Percentiles rank a stretch among this genome's conserved stretches.
These are phyloP conservation scores for Dufourea novaeangliae DNA, from an alignment of 1,140 invertebrate genomes.

Conservation along the genomic window DNA sequence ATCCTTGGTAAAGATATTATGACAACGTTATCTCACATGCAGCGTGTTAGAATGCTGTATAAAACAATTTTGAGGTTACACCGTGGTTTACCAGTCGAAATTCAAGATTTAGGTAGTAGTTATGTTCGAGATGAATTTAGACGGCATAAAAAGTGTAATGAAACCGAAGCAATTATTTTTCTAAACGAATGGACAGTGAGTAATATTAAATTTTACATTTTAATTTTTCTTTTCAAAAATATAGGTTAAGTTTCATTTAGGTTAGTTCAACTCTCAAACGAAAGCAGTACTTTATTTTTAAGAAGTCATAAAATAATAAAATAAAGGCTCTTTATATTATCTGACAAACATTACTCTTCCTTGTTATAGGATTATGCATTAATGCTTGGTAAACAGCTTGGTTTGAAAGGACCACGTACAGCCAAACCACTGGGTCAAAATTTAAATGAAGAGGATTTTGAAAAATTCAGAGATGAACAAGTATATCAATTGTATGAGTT, in stretches of 20 bases:
- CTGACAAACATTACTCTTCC: not conserved
- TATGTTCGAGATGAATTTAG: conserved; percentile 95
- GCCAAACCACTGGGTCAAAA: conserved; percentile 83
- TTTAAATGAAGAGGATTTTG: conserved; percentile 84
- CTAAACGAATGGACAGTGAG: conserved; percentile 95
- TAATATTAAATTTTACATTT: conserved; percentile 41
- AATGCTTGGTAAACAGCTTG: conserved; percentile 87
- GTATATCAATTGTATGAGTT: conserved; percentile 91
- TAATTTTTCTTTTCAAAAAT: not conserved
- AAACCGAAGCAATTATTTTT: conserved; percentile 88
- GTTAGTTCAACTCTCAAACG: not conserved
- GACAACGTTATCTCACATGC: conserved; percentile 81
- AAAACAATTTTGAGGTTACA: conserved; percentile 94
- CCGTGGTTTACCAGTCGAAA: conserved; percentile 88
- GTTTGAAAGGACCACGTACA: conserved; percentile 83
- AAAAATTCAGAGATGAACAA: conserved; percentile 91
- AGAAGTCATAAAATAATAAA: too few species aligned
- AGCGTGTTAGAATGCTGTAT: conserved; percentile 89
- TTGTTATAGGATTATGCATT: conserved; percentile 88
- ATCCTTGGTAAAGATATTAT: conserved; percentile 44
- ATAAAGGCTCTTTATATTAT: not conserved
- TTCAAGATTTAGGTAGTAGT: conserved; percentile 89
- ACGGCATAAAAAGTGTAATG: conserved; percentile 90
- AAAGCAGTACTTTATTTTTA: not conserved
- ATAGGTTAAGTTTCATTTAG: not conserved